Evolutionary conservation across 2,797 vertebrate genomes (phyloP).

Genomic region (Sebastes steindachneri): DNA sequence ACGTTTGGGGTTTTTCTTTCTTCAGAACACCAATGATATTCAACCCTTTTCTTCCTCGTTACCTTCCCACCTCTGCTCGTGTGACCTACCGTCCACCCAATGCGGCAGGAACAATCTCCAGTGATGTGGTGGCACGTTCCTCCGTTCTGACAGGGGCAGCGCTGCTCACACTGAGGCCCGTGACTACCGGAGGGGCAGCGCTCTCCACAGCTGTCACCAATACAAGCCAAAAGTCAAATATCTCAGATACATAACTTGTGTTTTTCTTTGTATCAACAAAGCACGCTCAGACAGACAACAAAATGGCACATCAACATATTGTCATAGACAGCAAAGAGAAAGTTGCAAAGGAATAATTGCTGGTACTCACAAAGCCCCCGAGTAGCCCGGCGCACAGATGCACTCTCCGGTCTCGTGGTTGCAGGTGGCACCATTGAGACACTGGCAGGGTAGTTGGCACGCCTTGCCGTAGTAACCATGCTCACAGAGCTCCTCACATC

Average conservation of each 20-base stretch:
- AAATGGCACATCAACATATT: not conserved
- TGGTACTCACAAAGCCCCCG: conserved; percentile 94
- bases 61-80: not conserved
- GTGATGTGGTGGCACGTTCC: conserved; percentile 97
- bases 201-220: conserved; percentile 91
- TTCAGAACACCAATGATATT: not conserved
- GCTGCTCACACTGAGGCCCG: conserved; percentile 93
- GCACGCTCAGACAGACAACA: not conserved
- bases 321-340: not conserved
- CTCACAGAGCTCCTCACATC: conserved; percentile 95
- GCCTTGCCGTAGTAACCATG: conserved; percentile 92
- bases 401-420: conserved; percentile 95
- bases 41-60: not conserved
- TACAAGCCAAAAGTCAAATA: conserved; percentile 41
- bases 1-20: not conserved
- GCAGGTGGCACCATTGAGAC: conserved; percentile 94
- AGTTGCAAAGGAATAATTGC: conserved; percentile 10
- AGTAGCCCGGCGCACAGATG: conserved; percentile 95
- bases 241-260: conserved; percentile 6
- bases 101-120: conserved; percentile 94
- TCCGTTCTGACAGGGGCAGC: conserved; percentile 97
- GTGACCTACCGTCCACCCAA: conserved; percentile 93
- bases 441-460: conserved; percentile 95
- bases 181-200: conserved; percentile 95
- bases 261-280: conserved; percentile 19